Base-by-base conservation (phyloP, 1,140 invertebrate species). In the Pogonomyrmex barbatus region DNA sequence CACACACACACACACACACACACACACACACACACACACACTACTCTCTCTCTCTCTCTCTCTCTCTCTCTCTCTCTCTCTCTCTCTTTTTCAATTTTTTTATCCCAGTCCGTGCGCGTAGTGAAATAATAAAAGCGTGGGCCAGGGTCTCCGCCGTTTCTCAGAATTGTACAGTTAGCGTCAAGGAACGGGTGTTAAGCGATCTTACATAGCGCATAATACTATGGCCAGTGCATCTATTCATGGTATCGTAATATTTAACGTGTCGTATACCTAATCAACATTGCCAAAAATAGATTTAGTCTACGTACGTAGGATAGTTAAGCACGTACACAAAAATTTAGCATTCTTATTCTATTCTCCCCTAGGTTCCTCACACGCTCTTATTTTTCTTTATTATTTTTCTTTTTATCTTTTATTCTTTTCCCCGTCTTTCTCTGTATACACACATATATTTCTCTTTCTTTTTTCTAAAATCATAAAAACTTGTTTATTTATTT, bases 261-360 rank as follows among this genome's bases (percentile, higher is more conserved):
- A 94, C 93, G 90, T 83, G 68, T 93, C 92, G 91, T 95, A 95
- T 95, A 95, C 94, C 92, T 94, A 94, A 95, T 94, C 93, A 95
- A 95, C 93, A 94, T 95, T 95, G 94, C 94, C 94, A 95, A 95
- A 95, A 95, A 95, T 95, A 95, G 94, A 93, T 94, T 95, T 95
- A 95, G 94, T 95, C 92, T 91, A 90, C 94, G 89, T 95, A 94
- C 94, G 93, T 95, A 95, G 94, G 94, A 94, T 95, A 95, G 94
- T 94, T 94, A 95, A 95, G 94, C 91, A 91, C 92, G 94, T 93
- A 81, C 85, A 90, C 87, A 89, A 89, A 91, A 88, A 91, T 90
- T 83, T 90, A 90, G 89, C 86, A 89, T 56, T 24, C 52, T 52
- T 50, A 47, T 50, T 68, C 30, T 65, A 24, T 10, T 65, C 42